Percentiles rank a stretch among this genome's conserved stretches.
phyloP scores from a whole-genome alignment of 2,888 invertebrate species.

The Oscheius myriophilus region DNA sequence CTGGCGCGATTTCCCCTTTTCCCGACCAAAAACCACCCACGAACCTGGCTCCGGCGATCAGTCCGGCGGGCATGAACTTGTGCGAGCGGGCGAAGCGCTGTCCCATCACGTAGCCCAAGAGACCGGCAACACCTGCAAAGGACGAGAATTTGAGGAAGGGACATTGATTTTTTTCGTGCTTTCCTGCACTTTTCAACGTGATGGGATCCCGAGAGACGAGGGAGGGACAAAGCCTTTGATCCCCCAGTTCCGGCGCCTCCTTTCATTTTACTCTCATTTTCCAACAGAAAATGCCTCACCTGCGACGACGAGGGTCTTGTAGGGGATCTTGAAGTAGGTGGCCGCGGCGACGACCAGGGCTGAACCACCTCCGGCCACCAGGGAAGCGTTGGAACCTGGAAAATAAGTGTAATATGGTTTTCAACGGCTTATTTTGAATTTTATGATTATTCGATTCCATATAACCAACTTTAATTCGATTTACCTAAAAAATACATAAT shows the following conservation, averaged over 20 bases:
- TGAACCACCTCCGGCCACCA: constrained; percentile 26
- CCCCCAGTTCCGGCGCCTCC: too few species aligned
- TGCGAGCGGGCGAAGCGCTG: constrained; percentile 14
- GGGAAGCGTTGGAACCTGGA: constrained; percentile 29
- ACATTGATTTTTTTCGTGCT: not conserved
- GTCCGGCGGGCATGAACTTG: constrained; percentile 34
- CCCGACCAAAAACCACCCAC: not conserved
- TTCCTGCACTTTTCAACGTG: not conserved
- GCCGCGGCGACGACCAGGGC: constrained; percentile 20
- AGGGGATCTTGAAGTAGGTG: constrained; percentile 15
- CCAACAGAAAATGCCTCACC: constrained; percentile 6
- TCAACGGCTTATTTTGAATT: too few species aligned
- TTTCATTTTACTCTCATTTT: not conserved
- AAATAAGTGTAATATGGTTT: not conserved
- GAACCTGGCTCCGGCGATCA: constrained; percentile 29
- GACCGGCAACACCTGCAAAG: constrained; percentile 24
- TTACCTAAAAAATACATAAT: too few species aligned
- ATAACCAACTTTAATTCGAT: too few species aligned
- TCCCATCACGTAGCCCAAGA: constrained; percentile 28
- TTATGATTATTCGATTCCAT: too few species aligned
- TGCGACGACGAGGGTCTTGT: constrained; percentile 21
- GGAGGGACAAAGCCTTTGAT: too few species aligned
- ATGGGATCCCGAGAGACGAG: not conserved
- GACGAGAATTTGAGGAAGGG: not conserved
- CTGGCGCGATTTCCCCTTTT: too few species aligned